A percentile compares a stretch with the other conserved stretches of the same genome.
Conservation (phyloP, 2,797 vertebrate species). For the Cetoscarus ocellatus region DNA sequence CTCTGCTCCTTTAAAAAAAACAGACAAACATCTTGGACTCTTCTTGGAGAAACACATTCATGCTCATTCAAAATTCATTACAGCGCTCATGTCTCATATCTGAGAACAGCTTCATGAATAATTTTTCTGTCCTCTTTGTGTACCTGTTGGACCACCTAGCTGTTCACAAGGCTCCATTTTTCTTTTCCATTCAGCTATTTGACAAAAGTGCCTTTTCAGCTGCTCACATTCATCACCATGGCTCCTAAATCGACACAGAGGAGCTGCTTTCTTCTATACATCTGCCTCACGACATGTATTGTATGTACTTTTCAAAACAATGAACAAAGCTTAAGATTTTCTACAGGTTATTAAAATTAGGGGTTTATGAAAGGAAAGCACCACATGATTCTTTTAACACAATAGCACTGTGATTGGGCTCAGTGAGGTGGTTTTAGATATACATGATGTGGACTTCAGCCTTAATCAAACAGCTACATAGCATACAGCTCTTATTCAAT, state of each 20-base stretch:
- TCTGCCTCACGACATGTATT: neutral
- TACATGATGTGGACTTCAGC: neutral
- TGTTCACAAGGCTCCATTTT: slow-evolving; percentile 16
- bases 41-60: neutral
- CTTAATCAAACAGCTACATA: slow-evolving; percentile 19
- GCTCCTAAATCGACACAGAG: slow-evolving; percentile 6
- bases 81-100: no score
- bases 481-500: neutral
- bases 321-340: slow-evolving; percentile 6
- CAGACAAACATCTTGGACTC: neutral
- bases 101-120: slow-evolving; percentile 6
- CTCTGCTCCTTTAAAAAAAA: neutral
- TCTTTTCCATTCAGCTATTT: slow-evolving; percentile 1
- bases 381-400: neutral
- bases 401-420: slow-evolving; percentile 4
- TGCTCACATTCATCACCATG: neutral
- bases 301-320: neutral
- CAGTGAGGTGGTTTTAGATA: slow-evolving; percentile 1
- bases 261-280: neutral
- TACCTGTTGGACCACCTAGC: neutral
- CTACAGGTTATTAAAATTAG: neutral
- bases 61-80: slow-evolving; percentile 13
- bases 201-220: slow-evolving; percentile 62
- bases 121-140: neutral
- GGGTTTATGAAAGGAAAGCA: neutral